A percentile compares a stretch with the other conserved stretches of the same genome.
Conservation (phyloP, 2,113 vertebrate genomes). For the Tonatia bakeri region DNA sequence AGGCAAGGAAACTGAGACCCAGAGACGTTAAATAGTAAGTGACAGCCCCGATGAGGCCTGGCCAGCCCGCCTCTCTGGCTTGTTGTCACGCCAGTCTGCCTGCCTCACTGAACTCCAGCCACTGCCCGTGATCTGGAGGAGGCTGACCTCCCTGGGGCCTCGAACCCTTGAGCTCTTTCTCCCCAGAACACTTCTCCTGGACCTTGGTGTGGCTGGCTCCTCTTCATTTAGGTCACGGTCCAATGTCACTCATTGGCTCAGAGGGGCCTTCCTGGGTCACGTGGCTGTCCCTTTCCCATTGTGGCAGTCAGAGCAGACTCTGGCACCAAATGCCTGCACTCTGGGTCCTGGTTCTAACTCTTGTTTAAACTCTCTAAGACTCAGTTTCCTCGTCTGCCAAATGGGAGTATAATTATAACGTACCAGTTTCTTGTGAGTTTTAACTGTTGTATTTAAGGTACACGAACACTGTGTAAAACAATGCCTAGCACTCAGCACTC, state of each 20-base stretch:
- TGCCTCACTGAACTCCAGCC: too few species aligned
- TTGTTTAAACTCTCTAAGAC: neutral
- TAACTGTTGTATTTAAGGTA: neutral
- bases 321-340: neutral
- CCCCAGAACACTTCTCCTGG: neutral
- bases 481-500: neutral
- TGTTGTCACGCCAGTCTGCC: too few species aligned
- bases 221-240: neutral
- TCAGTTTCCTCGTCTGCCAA: neutral
- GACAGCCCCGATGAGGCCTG: too few species aligned
- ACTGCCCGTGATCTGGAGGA: too few species aligned
- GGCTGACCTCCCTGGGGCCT: too few species aligned
- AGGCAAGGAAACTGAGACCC: too few species aligned
- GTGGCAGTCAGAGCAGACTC: neutral
- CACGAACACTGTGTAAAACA: neutral
- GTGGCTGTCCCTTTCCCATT: neutral
- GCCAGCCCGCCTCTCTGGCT: too few species aligned
- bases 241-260: neutral
- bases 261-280: neutral
- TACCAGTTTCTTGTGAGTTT: neutral
- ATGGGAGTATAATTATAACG: neutral
- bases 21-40: too few species aligned
- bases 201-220: too few species aligned
- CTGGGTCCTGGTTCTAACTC: neutral
- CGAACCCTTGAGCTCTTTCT: neutral